These are phyloP conservation scores for Protosalanx chinensis DNA, from an alignment of 2,797 vertebrate genomes.

Conservation along the genomic window DNA sequence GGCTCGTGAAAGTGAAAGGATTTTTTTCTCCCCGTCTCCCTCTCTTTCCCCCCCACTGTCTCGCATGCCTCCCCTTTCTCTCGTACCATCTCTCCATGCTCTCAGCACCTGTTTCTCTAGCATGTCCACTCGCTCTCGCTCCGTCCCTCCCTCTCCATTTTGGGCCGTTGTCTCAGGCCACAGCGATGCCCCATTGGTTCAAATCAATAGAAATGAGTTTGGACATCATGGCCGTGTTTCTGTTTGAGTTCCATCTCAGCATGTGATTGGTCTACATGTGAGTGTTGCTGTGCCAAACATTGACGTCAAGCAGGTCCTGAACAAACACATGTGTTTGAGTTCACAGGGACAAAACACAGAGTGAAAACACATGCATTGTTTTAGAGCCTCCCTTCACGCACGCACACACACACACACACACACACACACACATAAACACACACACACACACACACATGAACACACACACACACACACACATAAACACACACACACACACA, in stretches of 20 bases:
- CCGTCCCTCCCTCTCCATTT: not conserved
- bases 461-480: too few relatives aligned
- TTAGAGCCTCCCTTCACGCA: too few relatives aligned
- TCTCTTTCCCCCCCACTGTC: not conserved
- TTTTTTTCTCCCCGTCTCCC: not conserved
- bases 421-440: too few relatives aligned
- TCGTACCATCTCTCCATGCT: slow-evolving; percentile 7
- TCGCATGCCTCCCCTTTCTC: not conserved
- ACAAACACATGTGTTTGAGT: not conserved
- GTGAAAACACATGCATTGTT: not conserved
- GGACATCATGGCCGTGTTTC: not conserved
- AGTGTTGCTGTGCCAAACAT: not conserved
- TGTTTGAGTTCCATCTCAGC: not conserved
- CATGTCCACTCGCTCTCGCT: not conserved
- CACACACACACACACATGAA: not conserved
- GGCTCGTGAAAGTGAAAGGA: not conserved
- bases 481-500: not conserved
- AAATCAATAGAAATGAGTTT: not conserved
- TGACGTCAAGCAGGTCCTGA: too few relatives aligned
- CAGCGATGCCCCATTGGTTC: not conserved
- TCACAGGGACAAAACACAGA: slow-evolving; percentile 7
- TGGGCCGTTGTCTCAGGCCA: not conserved
- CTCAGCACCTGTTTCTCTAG: not conserved
- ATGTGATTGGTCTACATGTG: slow-evolving; percentile 4
- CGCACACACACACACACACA: not conserved